Base-by-base conservation (phyloP, 2,113 vertebrate species). In the Accipiter cooperii region DNA sequence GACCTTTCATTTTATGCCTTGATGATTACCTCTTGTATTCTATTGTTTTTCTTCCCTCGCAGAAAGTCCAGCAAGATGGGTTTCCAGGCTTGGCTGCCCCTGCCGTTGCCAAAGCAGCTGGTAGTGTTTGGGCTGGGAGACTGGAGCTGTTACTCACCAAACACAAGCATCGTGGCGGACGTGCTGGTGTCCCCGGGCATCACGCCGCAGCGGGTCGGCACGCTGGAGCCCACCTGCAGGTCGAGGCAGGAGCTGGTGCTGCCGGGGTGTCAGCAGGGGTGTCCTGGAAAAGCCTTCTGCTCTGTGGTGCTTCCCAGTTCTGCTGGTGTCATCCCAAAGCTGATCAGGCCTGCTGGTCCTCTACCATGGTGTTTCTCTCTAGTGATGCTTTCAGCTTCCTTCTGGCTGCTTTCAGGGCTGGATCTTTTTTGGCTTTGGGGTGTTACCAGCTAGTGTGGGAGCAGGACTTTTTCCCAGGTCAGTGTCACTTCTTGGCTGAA, bases 51-150 rank as follows among this genome's bases (percentile, higher is more conserved):
- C 6, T 57, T 40, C 34, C 44, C 42, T 64, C 6, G 24, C 97
- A 99, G 99, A 77, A 98, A 98, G 68, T 97, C 98, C 44, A 97
- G 97, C 95, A 98, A 97, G 63, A 97, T 89, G 92, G 96, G 93
- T 78, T 99, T 98, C 94, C 99, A 99, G 85, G 97, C 98, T 4
- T 98, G 98, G 90, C 69, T 99, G 77, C 98, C 98, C 1, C 97
- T 99, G 90, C 99, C 99, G 0, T 87, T 99, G 51, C 99, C 99
- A 3, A 96, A 96, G 60, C 98, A 98, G 73, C 97, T 99, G 84
- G 97, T 99, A 70, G 95, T 99, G 75, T 99, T 99, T 4, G 98
- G 98, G 17, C 90, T 99, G 5, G 99, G 99, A n/a, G 98, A 99
- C 47, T 99, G 99, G 99, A 97, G 87, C 54, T 89, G 79, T 21